A percentile compares a stretch with the other conserved stretches of the same genome.
Conservation (phyloP, 2,797 vertebrate genomes). For the Poecile montanus region DNA sequence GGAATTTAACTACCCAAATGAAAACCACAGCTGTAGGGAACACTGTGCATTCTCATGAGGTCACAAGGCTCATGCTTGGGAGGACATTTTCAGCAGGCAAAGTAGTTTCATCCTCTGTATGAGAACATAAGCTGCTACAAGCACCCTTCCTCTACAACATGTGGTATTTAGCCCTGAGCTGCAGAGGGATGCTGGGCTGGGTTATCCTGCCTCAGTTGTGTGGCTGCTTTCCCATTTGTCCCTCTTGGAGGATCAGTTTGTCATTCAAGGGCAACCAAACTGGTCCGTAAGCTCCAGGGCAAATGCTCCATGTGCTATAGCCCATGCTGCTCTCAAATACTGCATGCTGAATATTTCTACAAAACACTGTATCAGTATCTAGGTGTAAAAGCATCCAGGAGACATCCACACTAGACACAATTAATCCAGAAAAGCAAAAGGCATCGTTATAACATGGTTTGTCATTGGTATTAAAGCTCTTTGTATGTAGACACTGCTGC, state of each 20-base stretch:
- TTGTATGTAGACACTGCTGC: background rate
- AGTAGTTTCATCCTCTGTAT: background rate
- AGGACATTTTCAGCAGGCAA: background rate
- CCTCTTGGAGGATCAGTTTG: background rate
- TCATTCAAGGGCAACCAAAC: background rate
- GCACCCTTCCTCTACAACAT: background rate
- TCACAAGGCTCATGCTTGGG: background rate
- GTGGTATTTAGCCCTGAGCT: background rate
- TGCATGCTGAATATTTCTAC: background rate
- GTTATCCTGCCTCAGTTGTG: background rate
- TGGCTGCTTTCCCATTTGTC: background rate
- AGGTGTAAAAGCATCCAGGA: background rate
- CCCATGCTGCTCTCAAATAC: background rate
- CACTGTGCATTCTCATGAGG: background rate
- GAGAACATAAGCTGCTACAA: background rate
- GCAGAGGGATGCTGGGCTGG: background rate
- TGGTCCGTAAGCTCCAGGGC: background rate
- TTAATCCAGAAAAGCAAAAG: background rate
- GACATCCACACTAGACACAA: background rate
- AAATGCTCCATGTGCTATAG: background rate
- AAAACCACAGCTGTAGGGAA: background rate
- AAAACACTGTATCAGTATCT: background rate
- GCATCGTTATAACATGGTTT: background rate
- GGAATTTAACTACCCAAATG: conserved; percentile 9
- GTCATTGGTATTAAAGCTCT: background rate